These are phyloP conservation scores for Leucosticte australis DNA, from an alignment of 2,113 vertebrate genomes.

Conservation along the genomic window DNA sequence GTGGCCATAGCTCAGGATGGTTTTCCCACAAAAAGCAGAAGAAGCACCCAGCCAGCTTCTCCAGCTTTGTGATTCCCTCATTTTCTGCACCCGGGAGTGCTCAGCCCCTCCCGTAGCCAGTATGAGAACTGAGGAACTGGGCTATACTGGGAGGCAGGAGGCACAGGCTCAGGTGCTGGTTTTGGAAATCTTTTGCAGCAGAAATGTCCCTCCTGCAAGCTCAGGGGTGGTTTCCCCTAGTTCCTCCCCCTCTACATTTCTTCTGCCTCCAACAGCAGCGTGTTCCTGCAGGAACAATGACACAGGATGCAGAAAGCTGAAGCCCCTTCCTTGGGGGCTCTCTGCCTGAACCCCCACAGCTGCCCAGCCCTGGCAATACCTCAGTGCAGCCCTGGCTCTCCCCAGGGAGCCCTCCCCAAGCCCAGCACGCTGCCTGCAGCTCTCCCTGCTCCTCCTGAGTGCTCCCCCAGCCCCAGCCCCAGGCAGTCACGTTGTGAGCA, in stretches of 20 bases:
- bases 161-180: not conserved
- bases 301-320: not conserved
- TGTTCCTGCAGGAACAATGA: not conserved
- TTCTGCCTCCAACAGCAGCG: rapidly evolving
- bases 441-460: not conserved
- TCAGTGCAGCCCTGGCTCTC: not conserved
- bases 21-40: not conserved
- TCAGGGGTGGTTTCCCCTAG: rapidly evolving
- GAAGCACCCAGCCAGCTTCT: not conserved
- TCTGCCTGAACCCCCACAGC: rapidly evolving
- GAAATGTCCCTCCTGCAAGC: not conserved
- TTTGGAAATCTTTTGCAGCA: not conserved
- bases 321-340: not conserved
- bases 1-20: not conserved
- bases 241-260: not conserved
- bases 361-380: rapidly evolving
- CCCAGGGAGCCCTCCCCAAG: not conserved
- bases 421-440: rapidly evolving
- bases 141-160: not conserved
- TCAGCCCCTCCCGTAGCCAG: not conserved
- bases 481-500: not conserved
- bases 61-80: rapidly evolving
- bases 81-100: not conserved
- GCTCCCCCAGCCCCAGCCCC: not conserved
- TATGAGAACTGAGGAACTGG: not conserved